Conservation (phyloP, 2,113 vertebrate species). For the Scomber japonicus region DNA sequence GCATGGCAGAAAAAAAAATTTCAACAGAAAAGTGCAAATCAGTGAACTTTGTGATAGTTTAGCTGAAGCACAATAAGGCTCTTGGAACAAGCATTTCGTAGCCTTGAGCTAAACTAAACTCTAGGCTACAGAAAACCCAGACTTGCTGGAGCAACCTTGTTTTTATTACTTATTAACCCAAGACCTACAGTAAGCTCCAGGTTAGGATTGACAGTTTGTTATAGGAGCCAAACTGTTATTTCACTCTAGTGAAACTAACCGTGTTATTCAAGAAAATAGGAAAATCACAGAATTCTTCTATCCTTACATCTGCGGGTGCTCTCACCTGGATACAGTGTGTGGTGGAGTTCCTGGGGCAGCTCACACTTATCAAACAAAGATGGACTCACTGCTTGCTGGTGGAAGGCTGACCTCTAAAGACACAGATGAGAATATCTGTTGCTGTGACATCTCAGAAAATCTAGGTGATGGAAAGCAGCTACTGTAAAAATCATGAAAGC, state of each 20-base stretch:
- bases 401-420: constrained; percentile 31
- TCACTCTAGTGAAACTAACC: not conserved
- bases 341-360: not conserved
- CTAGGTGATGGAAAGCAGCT: constrained; percentile 1
- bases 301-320: not conserved
- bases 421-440: constrained; percentile 17
- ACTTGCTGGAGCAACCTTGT: not conserved
- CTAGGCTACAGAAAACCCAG: not conserved
- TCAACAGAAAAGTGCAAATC: not conserved
- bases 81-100: not conserved
- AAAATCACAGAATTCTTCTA: not conserved
- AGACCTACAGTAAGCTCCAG: not conserved
- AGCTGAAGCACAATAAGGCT: not conserved
- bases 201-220: not conserved
- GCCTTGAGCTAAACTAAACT: not conserved
- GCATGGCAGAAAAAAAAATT: too few species aligned
- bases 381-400: not conserved
- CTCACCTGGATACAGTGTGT: not conserved
- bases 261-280: not conserved
- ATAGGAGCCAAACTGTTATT: not conserved
- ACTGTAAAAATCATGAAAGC: constrained; percentile 18
- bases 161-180: not conserved
- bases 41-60: too few species aligned
- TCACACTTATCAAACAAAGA: too few species aligned
- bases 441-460: not conserved